Evolutionary conservation across 2,113 vertebrate species (phyloP), one percentile per base, ranked within the genome.

Genomic region (Gobiocypris rarus): DNA sequence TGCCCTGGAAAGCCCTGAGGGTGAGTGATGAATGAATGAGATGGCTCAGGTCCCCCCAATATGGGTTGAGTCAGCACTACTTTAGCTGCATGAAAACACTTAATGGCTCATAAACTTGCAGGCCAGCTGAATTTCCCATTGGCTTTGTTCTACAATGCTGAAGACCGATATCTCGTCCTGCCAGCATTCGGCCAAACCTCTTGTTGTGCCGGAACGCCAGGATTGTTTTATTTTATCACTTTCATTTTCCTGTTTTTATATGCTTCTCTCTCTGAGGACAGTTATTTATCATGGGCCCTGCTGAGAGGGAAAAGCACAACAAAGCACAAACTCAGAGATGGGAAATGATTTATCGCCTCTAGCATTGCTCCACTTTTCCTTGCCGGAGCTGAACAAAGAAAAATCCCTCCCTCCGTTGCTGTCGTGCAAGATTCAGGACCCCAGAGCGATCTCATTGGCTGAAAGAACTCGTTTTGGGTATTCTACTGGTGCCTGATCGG

Each of bases 211-310:
- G 74, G 80, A 79, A 88, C 48, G 65, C 67, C 74, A 83, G 82
- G 78, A 86, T 81, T 87, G 83, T 88, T 89, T 88, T 89, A 87
- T 87, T 88, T 88, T 88, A 89, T 88, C 61, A 65, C 87, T 88
- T 87, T 88, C 63, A 87, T 88, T 90, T 86, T 88, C 89, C 70
- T 84, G 78, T 89, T 90, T 88, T 88, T 89, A 88, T 90, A 85
- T 85, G 85, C 85, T 89, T 84, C 86, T 83, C 77, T 88, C 84
- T 89, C 84, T 63, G 82, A 88, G 88, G 88, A 88, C 76, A 84
- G 86, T 87, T 88, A 89, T 89, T 88, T 88, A 88, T 90, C 89
- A 88, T 69, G 41, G 78, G 69, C 76, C 74, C 75, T 86, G 78
- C 81, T 86, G 84, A 85, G 82, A 70, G 63, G 71, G 65, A 88